Evolutionary conservation across 1,140 invertebrate genomes (phyloP), one percentile per base, ranked within the genome.

Genomic region (Pseudomyrmex pallidus): DNA sequence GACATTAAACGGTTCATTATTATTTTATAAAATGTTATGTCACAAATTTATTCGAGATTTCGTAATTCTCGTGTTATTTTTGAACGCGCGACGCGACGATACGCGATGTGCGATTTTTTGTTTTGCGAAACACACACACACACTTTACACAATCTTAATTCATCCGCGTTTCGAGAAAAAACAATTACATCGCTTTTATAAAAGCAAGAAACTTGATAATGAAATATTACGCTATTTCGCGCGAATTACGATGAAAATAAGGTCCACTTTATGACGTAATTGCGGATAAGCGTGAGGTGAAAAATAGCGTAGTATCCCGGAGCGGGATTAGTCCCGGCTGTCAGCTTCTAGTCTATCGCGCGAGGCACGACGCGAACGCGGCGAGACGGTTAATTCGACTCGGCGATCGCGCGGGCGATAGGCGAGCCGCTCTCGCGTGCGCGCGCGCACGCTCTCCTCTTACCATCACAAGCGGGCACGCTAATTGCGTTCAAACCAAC

Each of bases 401-500:
- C 88, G 83, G 85, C 87, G 90, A 91, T 92, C 88, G 90, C 72
- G 61, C 84, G 74, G 77, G 83, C 78, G 91, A 93, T 92, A 92
- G 88, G 83, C 85, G 76, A 54, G 74, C 76, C 80, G 73, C 12
- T 57, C 35, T 25, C 62, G 7, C 35, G 35, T 1, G 35, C 35
- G 35, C 35, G 5, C 4, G 35, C 35, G 35, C 35, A 35, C 4
- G 35, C 35, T 35, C 35, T 8, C 46, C 52, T 59, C 78, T 82
- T 76, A 87, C 88, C 90, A 91, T 92, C 91, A 90, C 74, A 77
- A 61, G 72, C 87, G 89, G 35, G 88, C 82, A 90, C 89, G 91
- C 91, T 94, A 94, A 94, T 94, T 94, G 92, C 92, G 90, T 91
- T 92, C 92, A 92, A 94, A 93, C 92, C 90, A 92, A 93, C 92